Evolutionary conservation across 2,888 invertebrate species (phyloP), one percentile per base, ranked within the genome.

Genomic region (Junonia oenone): DNA sequence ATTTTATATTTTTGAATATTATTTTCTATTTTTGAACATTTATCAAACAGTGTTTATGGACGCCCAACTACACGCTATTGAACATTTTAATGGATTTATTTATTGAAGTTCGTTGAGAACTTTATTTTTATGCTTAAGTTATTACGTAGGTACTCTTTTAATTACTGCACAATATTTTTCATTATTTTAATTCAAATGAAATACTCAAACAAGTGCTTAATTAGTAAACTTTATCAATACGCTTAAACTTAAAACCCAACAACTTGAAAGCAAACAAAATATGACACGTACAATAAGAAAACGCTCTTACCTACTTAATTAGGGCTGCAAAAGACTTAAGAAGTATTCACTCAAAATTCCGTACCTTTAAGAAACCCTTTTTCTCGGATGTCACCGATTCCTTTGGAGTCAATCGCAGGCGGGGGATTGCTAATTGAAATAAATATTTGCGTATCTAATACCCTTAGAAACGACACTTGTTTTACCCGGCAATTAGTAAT

Each of bases 361-460:
- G 69, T 69, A 68, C 68, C 68, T 68, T 71, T 69, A 68, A 72
- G 63, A 62, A 68, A 62, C 69, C 86, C 86, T 83, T 84, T 84
- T 85, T 83, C 81, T 83, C 81, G 66, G 77, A 83, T 83, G 84
- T 83, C 86, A 82, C 71, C 63, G 67, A 67, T 78, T 80, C 78
- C 80, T 82, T 72, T 82, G 76, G 73, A 78, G 85, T 85, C 85
- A 84, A 81, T 80, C 72, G 78, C 85, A 83, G 67, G 62, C 64
- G 62, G 69, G 76, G 73, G 68, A 61, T 67, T 68, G 66, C 72
- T 85, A 84, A 86, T 84, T 86, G 83, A 83, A 81, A 83, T 86
- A 86, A 87, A 87, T 87, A 87, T 87, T 86, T 82, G 81, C 72
- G 71, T 68, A 64, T 76, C 73, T 68, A 79, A 83, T 83, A 83